Evolutionary conservation across 2,888 invertebrate genomes (phyloP).

Genomic region (Troides helena): DNA sequence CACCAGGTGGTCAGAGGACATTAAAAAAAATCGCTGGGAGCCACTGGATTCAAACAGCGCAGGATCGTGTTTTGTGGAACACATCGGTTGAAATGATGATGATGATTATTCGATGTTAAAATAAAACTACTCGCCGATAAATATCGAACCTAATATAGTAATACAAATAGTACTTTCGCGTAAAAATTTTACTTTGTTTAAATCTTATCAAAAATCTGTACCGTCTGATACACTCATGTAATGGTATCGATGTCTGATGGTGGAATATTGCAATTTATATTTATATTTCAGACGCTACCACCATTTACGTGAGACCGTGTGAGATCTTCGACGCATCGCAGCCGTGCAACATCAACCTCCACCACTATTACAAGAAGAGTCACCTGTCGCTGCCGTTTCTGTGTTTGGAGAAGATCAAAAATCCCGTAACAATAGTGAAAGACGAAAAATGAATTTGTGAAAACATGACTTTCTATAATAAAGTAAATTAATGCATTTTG

Average conservation of each 20-base stretch:
- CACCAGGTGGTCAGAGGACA: too few species aligned
- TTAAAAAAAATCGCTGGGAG: too few species aligned
- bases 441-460: background rate
- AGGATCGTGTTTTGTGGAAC: too few species aligned
- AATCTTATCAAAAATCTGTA: too few species aligned
- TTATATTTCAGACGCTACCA: constrained; percentile 8
- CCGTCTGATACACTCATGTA: background rate
- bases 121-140: too few species aligned
- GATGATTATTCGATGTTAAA: too few species aligned
- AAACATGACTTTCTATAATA: background rate
- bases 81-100: too few species aligned
- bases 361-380: constrained; percentile 9
- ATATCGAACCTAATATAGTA: too few species aligned
- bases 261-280: background rate
- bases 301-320: constrained; percentile 17
- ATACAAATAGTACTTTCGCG: too few species aligned
- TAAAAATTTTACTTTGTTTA: too few species aligned
- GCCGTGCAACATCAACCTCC: background rate
- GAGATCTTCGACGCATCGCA: background rate
- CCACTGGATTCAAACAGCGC: too few species aligned
- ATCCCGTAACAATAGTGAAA: constrained; percentile 10
- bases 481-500: background rate
- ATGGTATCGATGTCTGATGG: background rate
- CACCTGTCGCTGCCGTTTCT: constrained; percentile 14
- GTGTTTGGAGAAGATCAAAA: constrained; percentile 22